A percentile compares a stretch with the other conserved stretches of the same genome.
These are phyloP conservation scores for Meda fulgida DNA, from an alignment of 2,797 vertebrate species.

Conservation along the genomic window DNA sequence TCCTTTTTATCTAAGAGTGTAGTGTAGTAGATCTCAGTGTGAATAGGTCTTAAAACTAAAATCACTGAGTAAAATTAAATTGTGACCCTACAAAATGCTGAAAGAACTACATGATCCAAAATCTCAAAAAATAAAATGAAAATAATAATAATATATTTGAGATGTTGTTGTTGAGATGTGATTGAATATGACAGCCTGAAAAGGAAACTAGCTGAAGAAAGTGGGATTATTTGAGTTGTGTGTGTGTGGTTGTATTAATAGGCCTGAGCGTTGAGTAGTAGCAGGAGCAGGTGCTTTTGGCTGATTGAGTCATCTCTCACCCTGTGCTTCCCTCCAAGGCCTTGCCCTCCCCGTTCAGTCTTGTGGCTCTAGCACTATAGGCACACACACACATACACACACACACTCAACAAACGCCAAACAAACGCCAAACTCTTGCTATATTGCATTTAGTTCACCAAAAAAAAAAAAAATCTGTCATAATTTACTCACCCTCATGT, in stretches of 20 bases:
- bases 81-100: not conserved
- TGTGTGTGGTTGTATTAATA: conserved; percentile 34
- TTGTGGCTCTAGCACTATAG: conserved; percentile 40
- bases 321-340: conserved; percentile 43
- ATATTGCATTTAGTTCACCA: not conserved
- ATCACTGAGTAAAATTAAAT: not conserved
- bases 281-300: conserved; percentile 56
- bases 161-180: not conserved
- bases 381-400: not conserved
- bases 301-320: conserved; percentile 62
- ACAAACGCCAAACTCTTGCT: conserved; percentile 16
- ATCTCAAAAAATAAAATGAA: not conserved
- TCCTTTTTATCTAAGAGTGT: not conserved
- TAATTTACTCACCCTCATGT: not conserved
- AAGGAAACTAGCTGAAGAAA: not conserved
- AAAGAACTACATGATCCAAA: conserved; percentile 11
- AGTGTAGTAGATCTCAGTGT: not conserved
- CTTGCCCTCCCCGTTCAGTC: conserved; percentile 51
- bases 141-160: too few species aligned
- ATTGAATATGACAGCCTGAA: conserved; percentile 32
- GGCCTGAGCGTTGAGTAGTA: conserved; percentile 27
- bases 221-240: conserved; percentile 4
- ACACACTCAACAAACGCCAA: conserved; percentile 18
- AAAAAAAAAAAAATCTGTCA: not conserved
- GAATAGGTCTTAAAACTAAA: not conserved